Evolutionary conservation across 2,888 invertebrate genomes (phyloP), one percentile per base, ranked within the genome.

Genomic region (Apamea monoglypha): DNA sequence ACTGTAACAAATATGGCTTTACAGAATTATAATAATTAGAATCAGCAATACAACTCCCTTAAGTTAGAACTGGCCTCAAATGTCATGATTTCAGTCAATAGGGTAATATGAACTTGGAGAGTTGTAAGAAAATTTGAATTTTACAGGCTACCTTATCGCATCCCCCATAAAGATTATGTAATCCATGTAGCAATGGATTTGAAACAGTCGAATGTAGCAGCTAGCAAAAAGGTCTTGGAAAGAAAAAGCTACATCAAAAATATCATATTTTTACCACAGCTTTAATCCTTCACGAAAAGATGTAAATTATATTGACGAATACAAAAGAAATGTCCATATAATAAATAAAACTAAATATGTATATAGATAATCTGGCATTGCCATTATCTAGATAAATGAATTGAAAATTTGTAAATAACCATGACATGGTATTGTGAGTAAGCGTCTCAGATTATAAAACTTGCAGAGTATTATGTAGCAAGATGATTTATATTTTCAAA

Each of bases 401-500:
- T 77, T 32, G 63, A 74, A 68, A 76, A 36, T 59, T 16, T 87
- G 86, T 87, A 87, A 78, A 87, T 85, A 85, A 69, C 76, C 88
- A 87, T 86, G 88, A 85, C 85, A 87, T 74, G 72, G 59, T 85
- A 77, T 73, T 72, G 71, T 77, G 74, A 78, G 66, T 72, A 66
- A 74, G 63, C 59, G 53, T 76, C 72, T 76, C 75, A 80, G 56
- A 74, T 75, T 78, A 77, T 76, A 66, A 61, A 78, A 84, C 59
- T 72, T 75, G 73, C 47, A 18, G 74, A 84, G 21, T 84, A 76
- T 85, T 29, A 47, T 61, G 53, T 73, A 68, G 71, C 64, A 67
- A 75, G 73, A 77, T 87, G 53, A 84, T 68, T 81, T 87, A 84
- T 84, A 84, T 87, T 87, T 85, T 74, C 76, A 78, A 84, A 80